Evolutionary conservation across 2,113 vertebrate species (phyloP).

Genomic region (Corynorhinus townsendii): DNA sequence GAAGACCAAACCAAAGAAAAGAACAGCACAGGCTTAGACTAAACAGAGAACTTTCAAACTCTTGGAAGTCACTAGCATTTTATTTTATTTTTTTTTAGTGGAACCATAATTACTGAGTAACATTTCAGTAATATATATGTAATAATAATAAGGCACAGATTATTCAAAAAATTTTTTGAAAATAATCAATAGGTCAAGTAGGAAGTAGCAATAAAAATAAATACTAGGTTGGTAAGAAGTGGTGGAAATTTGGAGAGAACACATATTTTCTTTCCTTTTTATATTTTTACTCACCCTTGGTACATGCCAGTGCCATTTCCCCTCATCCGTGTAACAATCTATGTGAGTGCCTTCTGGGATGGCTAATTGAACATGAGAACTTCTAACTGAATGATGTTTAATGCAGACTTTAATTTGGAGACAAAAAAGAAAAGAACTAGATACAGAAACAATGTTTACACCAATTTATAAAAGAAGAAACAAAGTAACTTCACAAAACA

Average conservation of each 20-base stretch:
- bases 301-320: not conserved
- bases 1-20: not conserved
- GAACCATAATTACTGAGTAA: not conserved
- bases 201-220: constrained; percentile 6
- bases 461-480: not conserved
- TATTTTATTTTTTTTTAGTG: not conserved
- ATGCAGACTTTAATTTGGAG: not conserved
- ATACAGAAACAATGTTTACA: not conserved
- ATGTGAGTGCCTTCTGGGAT: not conserved
- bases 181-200: not conserved
- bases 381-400: not conserved
- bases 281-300: not conserved
- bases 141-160: not conserved
- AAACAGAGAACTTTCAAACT: not conserved
- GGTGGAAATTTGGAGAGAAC: not conserved
- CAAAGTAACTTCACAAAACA: not conserved
- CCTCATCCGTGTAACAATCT: not conserved
- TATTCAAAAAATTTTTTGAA: not conserved
- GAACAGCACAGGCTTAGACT: not conserved
- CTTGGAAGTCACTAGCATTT: not conserved
- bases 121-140: not conserved
- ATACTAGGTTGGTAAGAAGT: not conserved
- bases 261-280: not conserved
- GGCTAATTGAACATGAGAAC: not conserved
- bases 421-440: not conserved